Evolutionary conservation across 92 coral and sea anemone species (phyloP), one percentile per base, ranked within the genome.

Genomic region (Epizoanthus ramosus): DNA sequence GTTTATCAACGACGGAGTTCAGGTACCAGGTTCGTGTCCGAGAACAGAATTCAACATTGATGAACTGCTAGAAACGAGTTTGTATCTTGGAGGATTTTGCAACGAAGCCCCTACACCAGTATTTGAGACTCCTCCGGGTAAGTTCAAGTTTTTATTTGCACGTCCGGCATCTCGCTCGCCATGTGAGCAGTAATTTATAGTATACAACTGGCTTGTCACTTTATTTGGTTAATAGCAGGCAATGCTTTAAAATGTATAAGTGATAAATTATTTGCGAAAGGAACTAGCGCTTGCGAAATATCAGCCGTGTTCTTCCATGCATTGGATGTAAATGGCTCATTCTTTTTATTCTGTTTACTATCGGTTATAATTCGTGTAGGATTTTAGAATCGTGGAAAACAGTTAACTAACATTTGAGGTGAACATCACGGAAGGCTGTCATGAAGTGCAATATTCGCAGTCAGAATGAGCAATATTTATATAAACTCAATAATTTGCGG

Each of bases 1-100:
- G 80, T 63, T 77, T 10, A 58, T 77, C 35, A 63, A 61, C 82
- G 82, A 77, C 45, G 71, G 82, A 56, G 13, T 57, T 5, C 82
- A 77, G 45, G 82, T 77, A 24, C 70, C 71, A 3, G 82, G 82
- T 13, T 61, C 82, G 4, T 77, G 82, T 60, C 82, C 82, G 8
- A 57, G 82, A 63, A 69, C 70, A 19, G 82, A 77, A 4, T 77
- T 77, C 24, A 77, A 77, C 57, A 77, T 77, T 19, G 82, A 77
- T 7, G 82, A 77, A 17, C 23, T 77, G 33, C 63, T 77, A 69
- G 82, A 77, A 59, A 77, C 82, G 4, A 77, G 82, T 43, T 33
- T 77, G 59, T 77, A 77, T 60, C 82, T 77, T 43, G 82, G 82
- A 60, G 82, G 82, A 61, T 77, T 77, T 61, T 77, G 82, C 82